phyloP scores from a whole-genome alignment of 2,888 invertebrate species.

The Drosophila siamana region DNA sequence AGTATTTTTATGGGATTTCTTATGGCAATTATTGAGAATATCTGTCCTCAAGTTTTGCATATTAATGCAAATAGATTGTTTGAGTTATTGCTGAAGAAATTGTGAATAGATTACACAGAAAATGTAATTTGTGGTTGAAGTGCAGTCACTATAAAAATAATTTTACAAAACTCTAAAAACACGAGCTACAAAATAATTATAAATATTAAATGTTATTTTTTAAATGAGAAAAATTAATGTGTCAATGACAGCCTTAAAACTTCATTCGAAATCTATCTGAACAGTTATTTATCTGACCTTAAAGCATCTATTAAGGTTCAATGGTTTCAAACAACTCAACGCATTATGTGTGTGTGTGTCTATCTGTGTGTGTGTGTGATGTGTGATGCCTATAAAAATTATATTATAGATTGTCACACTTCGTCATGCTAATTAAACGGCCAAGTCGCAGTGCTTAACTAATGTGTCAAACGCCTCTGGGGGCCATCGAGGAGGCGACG shows the following conservation, averaged over 20 bases:
- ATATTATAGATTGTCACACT: slow-evolving; percentile 11
- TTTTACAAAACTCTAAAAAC: too few species aligned
- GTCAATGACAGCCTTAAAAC: neutral
- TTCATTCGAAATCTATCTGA: neutral
- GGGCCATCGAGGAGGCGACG: neutral
- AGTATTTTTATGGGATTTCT: neutral
- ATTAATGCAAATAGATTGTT: neutral
- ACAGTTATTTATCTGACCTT: neutral
- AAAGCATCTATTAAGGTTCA: slow-evolving; percentile 8
- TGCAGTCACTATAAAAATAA: too few species aligned
- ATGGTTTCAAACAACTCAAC: neutral
- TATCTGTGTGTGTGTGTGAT: slow-evolving; percentile 1
- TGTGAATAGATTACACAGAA: too few species aligned
- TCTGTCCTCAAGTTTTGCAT: neutral
- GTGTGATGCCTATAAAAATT: neutral
- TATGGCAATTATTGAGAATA: neutral
- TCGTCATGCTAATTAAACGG: slow-evolving; percentile 33
- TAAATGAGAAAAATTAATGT: neutral
- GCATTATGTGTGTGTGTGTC: too few species aligned
- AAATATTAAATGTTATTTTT: neutral
- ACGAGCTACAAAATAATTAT: too few species aligned
- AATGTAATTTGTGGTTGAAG: too few species aligned
- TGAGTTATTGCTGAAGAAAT: too few species aligned
- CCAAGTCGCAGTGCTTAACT: slow-evolving; percentile 4
- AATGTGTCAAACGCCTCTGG: slow-evolving; percentile 10